Evolutionary conservation across 2,797 vertebrate species (phyloP), one percentile per base, ranked within the genome.

Genomic region (Cryptoprocta ferox): DNA sequence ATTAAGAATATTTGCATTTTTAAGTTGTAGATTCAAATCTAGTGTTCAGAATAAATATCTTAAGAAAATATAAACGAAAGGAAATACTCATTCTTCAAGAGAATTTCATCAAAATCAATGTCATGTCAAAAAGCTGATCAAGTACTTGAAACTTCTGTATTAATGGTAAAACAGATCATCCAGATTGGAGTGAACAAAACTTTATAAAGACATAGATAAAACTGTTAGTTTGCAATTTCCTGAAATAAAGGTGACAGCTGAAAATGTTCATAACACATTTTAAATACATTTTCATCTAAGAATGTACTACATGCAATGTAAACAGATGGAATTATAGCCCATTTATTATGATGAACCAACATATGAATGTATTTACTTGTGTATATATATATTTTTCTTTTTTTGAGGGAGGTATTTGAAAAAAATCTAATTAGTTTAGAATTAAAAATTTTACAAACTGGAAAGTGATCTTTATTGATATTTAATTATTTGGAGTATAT

Each of bases 271-370:
- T 6, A 78, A 66, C 9, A 86, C 8, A 91, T 15, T 73, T 82
- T 85, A 92, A 96, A 98, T 81, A 96, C 45, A 26, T 88, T 92
- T 98, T 93, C 50, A 92, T 45, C 16, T 91, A 96, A 59, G 21
- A 61, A 71, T 96, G 96, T 88, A 83, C 66, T 97, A 97, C 97
- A 96, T 98, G 96, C 91, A 98, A 76, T 35, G 13, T 53, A 93
- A 78, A 85, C 50, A 97, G 78, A 97, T 97, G 78, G 63, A 98
- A 98, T 50, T 95, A 90, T 2, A 98, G 78, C 32, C 87, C 66
- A 97, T 96, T 97, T 96, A 95, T 84, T 96, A 76, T 83, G 87
- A 96, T 94, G n/a, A 97, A 80, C 68, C 90, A 97, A 98, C 98
- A 95, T 95, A 96, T 79, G 15, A 96, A 97, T 93, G 1, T 2